phyloP scores from a whole-genome alignment of 2,888 invertebrate species.

The Apamea monoglypha region DNA sequence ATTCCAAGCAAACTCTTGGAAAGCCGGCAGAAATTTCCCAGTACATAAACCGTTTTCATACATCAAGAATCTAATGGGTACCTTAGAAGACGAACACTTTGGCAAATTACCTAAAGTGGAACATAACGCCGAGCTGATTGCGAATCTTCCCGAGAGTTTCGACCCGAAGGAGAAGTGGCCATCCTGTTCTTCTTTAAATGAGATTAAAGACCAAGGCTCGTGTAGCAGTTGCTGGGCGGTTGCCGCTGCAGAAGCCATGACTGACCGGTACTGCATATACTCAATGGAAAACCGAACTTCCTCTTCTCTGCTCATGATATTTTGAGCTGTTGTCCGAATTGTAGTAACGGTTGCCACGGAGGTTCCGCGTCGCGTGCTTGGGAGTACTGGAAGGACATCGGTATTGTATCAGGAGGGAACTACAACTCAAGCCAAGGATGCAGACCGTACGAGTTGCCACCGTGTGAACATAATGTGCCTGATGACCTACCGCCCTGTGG shows the following conservation, averaged over 20 bases:
- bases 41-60: slow-evolving; percentile 10
- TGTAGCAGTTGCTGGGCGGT: slow-evolving; percentile 40
- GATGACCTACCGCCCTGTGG: slow-evolving; percentile 1
- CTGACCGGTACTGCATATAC: slow-evolving; percentile 24
- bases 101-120: neutral
- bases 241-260: slow-evolving; percentile 12
- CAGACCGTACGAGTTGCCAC: neutral
- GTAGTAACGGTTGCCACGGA: neutral
- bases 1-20: slow-evolving; percentile 34
- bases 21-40: slow-evolving; percentile 25
- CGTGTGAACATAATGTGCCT: neutral
- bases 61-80: slow-evolving; percentile 25
- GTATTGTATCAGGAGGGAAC: slow-evolving; percentile 18
- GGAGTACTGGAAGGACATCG: slow-evolving; percentile 2
- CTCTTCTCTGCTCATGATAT: slow-evolving; percentile 15
- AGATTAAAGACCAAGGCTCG: slow-evolving; percentile 35
- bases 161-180: slow-evolving; percentile 28
- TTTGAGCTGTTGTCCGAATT: neutral
- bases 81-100: neutral
- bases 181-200: slow-evolving; percentile 18
- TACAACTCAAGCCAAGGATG: slow-evolving; percentile 13
- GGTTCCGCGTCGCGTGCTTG: neutral
- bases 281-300: slow-evolving; percentile 2
- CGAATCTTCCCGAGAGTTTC: slow-evolving; percentile 41
- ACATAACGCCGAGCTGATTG: slow-evolving; percentile 23